Evolutionary conservation across 2,113 vertebrate genomes (phyloP).

Genomic region (Apistogramma diplotaenia): DNA sequence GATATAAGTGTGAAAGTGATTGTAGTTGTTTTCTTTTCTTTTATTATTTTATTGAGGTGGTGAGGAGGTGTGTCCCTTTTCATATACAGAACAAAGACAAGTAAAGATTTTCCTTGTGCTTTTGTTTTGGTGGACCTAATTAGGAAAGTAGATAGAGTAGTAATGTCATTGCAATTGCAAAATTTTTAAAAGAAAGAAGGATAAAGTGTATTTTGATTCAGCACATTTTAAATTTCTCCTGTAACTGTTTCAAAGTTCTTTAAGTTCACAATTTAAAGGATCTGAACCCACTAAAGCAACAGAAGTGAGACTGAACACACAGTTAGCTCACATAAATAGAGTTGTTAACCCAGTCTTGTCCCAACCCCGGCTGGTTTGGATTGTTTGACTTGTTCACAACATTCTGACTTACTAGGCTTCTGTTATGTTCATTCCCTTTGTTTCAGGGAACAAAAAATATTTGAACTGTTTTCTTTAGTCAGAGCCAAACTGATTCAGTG

Average conservation of each 20-base stretch:
- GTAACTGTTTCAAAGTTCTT: background rate
- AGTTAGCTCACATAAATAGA: too few species aligned
- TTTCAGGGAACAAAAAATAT: too few species aligned
- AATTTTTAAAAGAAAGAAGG: background rate
- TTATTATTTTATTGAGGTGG: background rate
- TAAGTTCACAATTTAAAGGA: background rate
- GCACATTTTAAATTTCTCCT: too few species aligned
- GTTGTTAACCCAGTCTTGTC: too few species aligned
- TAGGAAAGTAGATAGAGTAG: background rate
- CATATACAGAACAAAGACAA: background rate
- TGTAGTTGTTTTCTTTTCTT: background rate
- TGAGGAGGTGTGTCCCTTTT: background rate
- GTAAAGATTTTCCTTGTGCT: background rate
- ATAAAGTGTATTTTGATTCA: too few species aligned
- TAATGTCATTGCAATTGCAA: background rate
- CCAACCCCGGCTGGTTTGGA: too few species aligned
- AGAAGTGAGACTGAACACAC: too few species aligned
- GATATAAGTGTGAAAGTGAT: background rate
- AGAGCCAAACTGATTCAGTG: too few species aligned
- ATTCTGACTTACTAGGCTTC: too few species aligned
- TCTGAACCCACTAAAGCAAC: background rate
- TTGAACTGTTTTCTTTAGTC: too few species aligned
- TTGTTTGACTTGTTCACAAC: too few species aligned
- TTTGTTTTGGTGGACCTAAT: background rate
- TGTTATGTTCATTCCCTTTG: too few species aligned